Conservation (phyloP, 2,888 invertebrate genomes). For the Pedicia rivosa region DNA sequence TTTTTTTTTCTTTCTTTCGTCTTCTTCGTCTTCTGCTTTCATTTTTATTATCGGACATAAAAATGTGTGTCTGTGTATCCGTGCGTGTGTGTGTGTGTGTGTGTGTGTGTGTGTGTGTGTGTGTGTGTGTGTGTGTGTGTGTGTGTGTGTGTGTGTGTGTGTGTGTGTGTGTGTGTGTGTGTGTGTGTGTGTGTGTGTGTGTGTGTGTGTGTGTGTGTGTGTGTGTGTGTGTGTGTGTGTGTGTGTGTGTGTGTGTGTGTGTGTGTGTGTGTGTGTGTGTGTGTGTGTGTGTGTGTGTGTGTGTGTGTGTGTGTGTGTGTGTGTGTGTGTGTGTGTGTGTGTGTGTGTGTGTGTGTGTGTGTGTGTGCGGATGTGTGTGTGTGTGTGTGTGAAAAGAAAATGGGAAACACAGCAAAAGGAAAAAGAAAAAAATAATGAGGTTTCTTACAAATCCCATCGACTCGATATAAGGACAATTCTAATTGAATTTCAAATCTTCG, state of each 20-base stretch:
- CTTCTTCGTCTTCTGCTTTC: too few relatives aligned
- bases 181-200: slow-evolving; percentile 1
- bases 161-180: not conserved
- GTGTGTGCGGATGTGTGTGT: not conserved
- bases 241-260: slow-evolving; percentile 1
- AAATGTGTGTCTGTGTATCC: too few relatives aligned
- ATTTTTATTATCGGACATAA: too few relatives aligned
- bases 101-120: not conserved
- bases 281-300: slow-evolving; percentile 1
- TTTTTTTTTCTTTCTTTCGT: too few relatives aligned
- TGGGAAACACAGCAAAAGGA: too few relatives aligned
- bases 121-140: not conserved
- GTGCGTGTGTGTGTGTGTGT: not conserved
- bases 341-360: slow-evolving; percentile 1
- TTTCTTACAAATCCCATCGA: too few relatives aligned
- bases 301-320: slow-evolving; percentile 1
- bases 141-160: not conserved
- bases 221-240: not conserved
- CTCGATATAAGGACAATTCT: too few relatives aligned
- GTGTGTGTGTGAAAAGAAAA: not conserved
- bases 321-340: not conserved
- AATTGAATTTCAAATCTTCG: too few relatives aligned
- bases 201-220: not conserved
- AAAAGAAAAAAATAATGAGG: too few relatives aligned
- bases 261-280: not conserved